Conservation (phyloP, 2,113 vertebrate species). For the Natator depressus region DNA sequence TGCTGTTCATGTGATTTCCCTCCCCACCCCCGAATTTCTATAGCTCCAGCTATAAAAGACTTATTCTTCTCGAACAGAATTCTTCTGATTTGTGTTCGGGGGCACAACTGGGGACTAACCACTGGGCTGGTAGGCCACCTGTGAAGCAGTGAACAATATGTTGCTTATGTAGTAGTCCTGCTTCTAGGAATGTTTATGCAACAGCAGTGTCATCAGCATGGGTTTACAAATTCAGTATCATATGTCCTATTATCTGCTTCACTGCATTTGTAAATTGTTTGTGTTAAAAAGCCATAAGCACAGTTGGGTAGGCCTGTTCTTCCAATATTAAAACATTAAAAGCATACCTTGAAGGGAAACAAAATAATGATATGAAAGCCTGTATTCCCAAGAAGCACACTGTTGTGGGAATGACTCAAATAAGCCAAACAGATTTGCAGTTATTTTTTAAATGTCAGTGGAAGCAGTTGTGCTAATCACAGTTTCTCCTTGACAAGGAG, state of each 20-base stretch:
- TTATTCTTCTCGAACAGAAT: background rate
- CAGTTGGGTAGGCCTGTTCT: constrained; percentile 52
- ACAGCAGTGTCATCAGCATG: background rate
- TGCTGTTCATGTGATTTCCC: background rate
- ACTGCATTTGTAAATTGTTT: constrained; percentile 66
- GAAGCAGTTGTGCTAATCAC: constrained; percentile 22
- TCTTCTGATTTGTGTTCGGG: background rate
- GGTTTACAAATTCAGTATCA: constrained; percentile 57
- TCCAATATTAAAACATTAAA: constrained; percentile 49
- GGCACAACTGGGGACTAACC: background rate
- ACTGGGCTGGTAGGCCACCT: constrained; percentile 22
- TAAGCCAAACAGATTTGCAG: constrained; percentile 20
- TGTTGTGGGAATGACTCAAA: constrained; percentile 19
- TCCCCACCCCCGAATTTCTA: background rate
- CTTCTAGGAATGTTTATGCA: constrained; percentile 14
- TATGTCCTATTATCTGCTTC: constrained; percentile 62
- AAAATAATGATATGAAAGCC: constrained; percentile 36
- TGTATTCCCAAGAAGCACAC: background rate
- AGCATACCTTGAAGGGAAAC: constrained; percentile 53
- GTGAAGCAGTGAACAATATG: constrained; percentile 42
- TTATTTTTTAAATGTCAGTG: constrained; percentile 46
- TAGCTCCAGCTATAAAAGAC: background rate
- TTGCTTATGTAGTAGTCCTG: constrained; percentile 3
- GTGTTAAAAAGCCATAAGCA: constrained; percentile 69
- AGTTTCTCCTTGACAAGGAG: constrained; percentile 47